Percentiles rank a stretch among this genome's conserved stretches.
phyloP scores from a whole-genome alignment of 1,140 invertebrate genomes.

The Chironomus striatipennis region DNA sequence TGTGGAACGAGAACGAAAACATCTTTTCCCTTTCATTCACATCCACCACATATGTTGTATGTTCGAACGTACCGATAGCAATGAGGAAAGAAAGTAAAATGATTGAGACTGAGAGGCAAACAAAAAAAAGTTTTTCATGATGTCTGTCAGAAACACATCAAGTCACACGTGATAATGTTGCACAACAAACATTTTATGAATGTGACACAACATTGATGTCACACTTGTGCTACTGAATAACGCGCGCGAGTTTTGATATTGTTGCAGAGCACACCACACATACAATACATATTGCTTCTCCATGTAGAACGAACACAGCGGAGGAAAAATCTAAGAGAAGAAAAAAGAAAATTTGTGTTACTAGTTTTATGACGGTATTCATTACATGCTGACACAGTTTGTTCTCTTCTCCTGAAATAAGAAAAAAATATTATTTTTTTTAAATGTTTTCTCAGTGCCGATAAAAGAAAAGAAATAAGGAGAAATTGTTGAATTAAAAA shows the following conservation, averaged over 20 bases:
- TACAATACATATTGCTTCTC: not conserved
- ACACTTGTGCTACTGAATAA: no score
- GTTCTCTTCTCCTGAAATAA: not conserved
- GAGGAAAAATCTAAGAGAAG: not conserved
- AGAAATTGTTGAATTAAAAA: no score
- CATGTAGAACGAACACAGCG: not conserved
- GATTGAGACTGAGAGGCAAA: no score
- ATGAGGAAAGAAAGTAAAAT: no score
- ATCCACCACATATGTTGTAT: not conserved
- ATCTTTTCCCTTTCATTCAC: not conserved
- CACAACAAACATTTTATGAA: not conserved
- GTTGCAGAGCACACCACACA: not conserved
- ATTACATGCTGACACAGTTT: not conserved
- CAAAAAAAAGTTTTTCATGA: no score
- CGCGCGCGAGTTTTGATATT: not conserved
- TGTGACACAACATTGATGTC: no score
- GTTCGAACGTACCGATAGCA: no score
- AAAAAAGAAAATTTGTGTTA: conserved; percentile 15
- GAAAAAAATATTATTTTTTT: no score
- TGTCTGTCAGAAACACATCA: not conserved
- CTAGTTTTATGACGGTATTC: conserved; percentile 12
- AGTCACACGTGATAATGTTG: not conserved
- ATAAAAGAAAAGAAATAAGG: no score
- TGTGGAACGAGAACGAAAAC: not conserved
- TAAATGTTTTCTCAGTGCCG: no score